Base-by-base conservation (phyloP, 2,797 vertebrate genomes). In the Microctenopoma lineatum region DNA sequence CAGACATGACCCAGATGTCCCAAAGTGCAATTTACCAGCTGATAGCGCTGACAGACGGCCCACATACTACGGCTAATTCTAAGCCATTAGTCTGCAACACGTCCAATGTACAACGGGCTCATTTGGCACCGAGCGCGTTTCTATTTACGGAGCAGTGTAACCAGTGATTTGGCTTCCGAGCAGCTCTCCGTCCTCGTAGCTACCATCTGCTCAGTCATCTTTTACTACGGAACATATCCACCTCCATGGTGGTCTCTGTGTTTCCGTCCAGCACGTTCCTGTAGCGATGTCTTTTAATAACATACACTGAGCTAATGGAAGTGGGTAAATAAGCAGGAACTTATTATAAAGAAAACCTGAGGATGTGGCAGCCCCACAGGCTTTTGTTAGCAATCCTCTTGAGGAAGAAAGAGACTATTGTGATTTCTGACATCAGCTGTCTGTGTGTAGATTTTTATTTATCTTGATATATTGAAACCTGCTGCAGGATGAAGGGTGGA, bases 21-120 rank as follows among this genome's bases (percentile, higher is more conserved):
- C 67, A 50, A 55, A 64, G 72, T 69, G 73, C 62, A 71, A 74
- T 76, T 81, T 77, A 83, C 26, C 72, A 68, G 65, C 67, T 41
- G 57, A 32, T 54, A 27, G 12, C 29, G 8, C 73, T 55, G 75
- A 85, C 80, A 86, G 72, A 59, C 79, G 6, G 79, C 72, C 76
- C 78, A 65, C 86, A 60, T 65, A 64, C 80, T 65, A 58, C 54
- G 9, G 65, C 69, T 86, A 82, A 85, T 80, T 75, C 75, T 66
- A 54, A 70, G 59, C 57, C 63, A 76, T 85, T 73, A 81, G 67
- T 66, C 66, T 70, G 78, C 77, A 83, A 80, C 80, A 68, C 80
- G 41, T 73, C 79, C 79, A 58, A 42, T 34, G 57, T 44, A 26
- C 42, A 29, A 34, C 47, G 48, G 29, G 38, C 73, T 68, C 66